Base-by-base conservation (phyloP, 2,888 invertebrate genomes). In the Smittia aterrima region DNA sequence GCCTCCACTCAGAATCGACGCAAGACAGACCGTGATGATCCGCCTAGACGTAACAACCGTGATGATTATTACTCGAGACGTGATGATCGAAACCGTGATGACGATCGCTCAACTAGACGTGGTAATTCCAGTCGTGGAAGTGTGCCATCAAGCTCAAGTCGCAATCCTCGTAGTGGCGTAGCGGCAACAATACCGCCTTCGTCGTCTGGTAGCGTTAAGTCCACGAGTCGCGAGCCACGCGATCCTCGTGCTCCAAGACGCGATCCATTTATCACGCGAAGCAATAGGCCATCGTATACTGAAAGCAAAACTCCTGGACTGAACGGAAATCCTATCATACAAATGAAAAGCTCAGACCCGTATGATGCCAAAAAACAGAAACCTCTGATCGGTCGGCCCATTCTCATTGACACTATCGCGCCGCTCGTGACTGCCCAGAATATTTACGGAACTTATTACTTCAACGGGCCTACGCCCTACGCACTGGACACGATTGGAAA, bases 401-500 rank as follows among this genome's bases (percentile, higher is more conserved):
- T 70, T 4, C 47, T 68, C n/a, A 68, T 68, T 16, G 68, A 70
- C 22, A n/a, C 67, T 1, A n/a, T 53, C 13, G 25, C 67, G n/a
- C 70, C 70, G 16, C 16, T 54, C 18, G 54, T 70, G 70, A 58
- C 58, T 18, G 58, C 20, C 22, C 41, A 41, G 4, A 54, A 70
- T 20, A 41, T 53, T 67, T 67, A 40, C 18, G 83, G 83, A 76
- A 83, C 83, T 22, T 83, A 82, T 76, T 83, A 83, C 76, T 83
- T 82, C 78, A 82, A 81, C 75, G 80, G 82, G 64, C 79, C 82
- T 75, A 81, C 82, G 72, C 79, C 81, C 75, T 79, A 82, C 76
- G 82, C 81, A 79, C 80, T 83, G 80, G 83, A 83, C 77, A 79
- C 82, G 64, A 76, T 85, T 2, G 70, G 41, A 41, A 90, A 90